Conservation (phyloP, 2,888 invertebrate species). For the Ochropacha duplaris region DNA sequence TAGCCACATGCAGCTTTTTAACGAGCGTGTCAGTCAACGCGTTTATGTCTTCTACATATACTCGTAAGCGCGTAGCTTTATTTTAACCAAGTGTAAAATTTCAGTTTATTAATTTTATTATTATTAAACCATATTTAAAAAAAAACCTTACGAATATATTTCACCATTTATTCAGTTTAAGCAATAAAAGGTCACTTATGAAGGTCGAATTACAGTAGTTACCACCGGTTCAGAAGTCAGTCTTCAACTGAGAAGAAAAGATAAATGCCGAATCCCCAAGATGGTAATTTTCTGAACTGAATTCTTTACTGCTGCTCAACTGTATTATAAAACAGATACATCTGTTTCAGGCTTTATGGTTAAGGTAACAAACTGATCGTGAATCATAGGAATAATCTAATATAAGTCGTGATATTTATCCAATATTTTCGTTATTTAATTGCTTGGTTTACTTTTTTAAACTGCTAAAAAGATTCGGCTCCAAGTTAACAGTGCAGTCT, state of each 20-base stretch:
- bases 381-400: neutral
- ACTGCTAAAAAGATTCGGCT: too few species aligned
- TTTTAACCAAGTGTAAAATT: neutral
- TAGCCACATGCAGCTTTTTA: slow-evolving; percentile 9
- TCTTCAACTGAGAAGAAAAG: too few species aligned
- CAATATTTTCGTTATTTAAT: neutral
- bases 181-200: too few species aligned
- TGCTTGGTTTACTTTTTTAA: too few species aligned
- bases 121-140: neutral
- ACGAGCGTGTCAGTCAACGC: neutral
- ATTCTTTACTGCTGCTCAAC: too few species aligned
- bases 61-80: neutral
- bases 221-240: too few species aligned
- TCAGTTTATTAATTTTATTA: neutral
- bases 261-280: too few species aligned
- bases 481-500: too few species aligned
- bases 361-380: neutral
- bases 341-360: neutral
- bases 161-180: too few species aligned
- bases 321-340: neutral
- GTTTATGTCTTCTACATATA: neutral
- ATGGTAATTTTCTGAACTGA: too few species aligned
- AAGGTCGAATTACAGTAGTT: too few species aligned
- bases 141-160: too few species aligned
- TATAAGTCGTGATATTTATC: neutral